phyloP scores from a whole-genome alignment of 2,797 vertebrate genomes.

The Zenarchopterus dispar region DNA sequence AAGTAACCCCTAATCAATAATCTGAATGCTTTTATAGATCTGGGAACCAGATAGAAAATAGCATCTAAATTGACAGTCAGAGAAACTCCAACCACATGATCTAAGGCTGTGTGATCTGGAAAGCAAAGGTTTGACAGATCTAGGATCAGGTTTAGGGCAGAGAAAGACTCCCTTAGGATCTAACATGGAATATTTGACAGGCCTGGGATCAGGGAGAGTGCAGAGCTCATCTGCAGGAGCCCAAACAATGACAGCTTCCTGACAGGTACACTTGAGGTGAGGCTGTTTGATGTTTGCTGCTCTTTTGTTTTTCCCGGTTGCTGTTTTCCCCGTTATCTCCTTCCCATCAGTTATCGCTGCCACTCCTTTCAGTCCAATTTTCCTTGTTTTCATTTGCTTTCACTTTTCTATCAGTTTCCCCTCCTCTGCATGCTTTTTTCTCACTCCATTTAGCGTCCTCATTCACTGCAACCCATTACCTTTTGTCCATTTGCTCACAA shows the following conservation, averaged over 20 bases:
- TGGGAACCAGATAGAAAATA: slow-evolving; percentile 37
- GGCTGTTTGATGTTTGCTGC: slow-evolving; percentile 68
- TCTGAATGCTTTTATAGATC: slow-evolving; percentile 29
- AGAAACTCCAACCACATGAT: slow-evolving; percentile 32
- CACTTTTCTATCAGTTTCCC: slow-evolving; percentile 10
- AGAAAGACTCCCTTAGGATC: slow-evolving; percentile 71
- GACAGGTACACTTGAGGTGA: slow-evolving; percentile 74
- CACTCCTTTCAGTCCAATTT: slow-evolving; percentile 29
- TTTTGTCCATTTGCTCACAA: slow-evolving; percentile 44
- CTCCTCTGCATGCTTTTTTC: slow-evolving; percentile 15
- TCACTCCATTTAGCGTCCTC: slow-evolving; percentile 24
- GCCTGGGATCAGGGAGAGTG: slow-evolving; percentile 77
- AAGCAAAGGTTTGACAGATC: slow-evolving; percentile 75
- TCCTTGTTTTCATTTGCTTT: slow-evolving; percentile 41
- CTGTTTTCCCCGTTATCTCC: slow-evolving; percentile 51
- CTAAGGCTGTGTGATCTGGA: slow-evolving; percentile 61
- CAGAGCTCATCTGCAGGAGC: slow-evolving; percentile 75
- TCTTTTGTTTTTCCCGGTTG: slow-evolving; percentile 40
- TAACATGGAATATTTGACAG: slow-evolving; percentile 77
- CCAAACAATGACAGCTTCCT: slow-evolving; percentile 74
- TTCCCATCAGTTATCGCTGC: slow-evolving; percentile 20
- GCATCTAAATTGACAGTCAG: slow-evolving; percentile 27
- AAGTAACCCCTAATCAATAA: slow-evolving; percentile 22
- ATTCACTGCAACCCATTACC: slow-evolving; percentile 46
- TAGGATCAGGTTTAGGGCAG: slow-evolving; percentile 72